Evolutionary conservation across 2,113 vertebrate genomes (phyloP).

Genomic region (Vulpes lagopus): DNA sequence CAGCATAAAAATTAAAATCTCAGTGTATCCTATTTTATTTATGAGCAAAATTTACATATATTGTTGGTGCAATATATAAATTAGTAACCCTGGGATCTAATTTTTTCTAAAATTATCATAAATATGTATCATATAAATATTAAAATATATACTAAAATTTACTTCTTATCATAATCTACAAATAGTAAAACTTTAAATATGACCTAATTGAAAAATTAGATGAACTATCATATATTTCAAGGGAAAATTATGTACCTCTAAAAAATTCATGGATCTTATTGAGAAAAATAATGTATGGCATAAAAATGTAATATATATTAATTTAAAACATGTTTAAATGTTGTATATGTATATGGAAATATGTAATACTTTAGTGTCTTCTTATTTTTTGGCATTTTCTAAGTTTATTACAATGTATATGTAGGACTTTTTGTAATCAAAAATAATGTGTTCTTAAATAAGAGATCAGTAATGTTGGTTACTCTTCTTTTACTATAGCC

Average conservation of each 20-base stretch:
- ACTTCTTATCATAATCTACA: not conserved
- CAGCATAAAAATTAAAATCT: not conserved
- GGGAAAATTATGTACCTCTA: not conserved
- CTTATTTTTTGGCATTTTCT: not conserved
- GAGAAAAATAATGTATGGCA: not conserved
- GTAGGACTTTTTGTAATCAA: not conserved
- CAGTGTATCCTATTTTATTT: not conserved
- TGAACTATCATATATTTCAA: not conserved
- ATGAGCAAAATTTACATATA: not conserved
- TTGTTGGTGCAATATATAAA: not conserved
- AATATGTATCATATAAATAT: not conserved
- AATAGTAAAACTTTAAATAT: not conserved
- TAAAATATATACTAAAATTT: not conserved
- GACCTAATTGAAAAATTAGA: not conserved
- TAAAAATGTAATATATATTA: not conserved
- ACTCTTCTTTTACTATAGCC: slow-evolving; percentile 47
- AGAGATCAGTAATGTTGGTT: slow-evolving; percentile 48
- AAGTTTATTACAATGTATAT: not conserved
- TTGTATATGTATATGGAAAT: not conserved
- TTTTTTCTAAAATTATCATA: not conserved
- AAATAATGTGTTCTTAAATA: not conserved
- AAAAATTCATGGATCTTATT: not conserved
- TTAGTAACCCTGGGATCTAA: not conserved
- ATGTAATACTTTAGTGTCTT: not conserved
- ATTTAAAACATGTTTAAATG: not conserved